Evolutionary conservation across 2,888 invertebrate genomes (phyloP), one percentile per base, ranked within the genome.

Genomic region (Drosophila planitibia): DNA sequence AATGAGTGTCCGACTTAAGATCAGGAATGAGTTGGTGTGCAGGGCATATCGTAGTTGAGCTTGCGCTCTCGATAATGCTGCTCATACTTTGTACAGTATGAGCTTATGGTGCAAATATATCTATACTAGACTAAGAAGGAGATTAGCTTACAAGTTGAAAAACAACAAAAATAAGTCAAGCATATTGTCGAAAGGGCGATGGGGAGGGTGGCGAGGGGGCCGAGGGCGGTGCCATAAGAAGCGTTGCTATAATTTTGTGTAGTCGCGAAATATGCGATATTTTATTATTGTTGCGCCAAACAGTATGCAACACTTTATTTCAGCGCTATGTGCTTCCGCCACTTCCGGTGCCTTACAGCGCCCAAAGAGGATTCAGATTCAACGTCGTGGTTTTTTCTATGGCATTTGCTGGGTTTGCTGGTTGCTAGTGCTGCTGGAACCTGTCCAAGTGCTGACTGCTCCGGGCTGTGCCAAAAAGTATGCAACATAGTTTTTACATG

Each of bases 301-400:
- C 86, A 87, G 89, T 86, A 89, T 86, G 87, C 86, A 87, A 85
- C 87, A 87, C 89, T 89, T 86, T 87, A 85, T 89, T 85, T 82
- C 82, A 82, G 79, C 83, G 85, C 83, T 68, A 75, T 85, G 75
- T 66, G 79, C 81, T 83, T 83, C 83, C 83, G 83, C 60, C 69
- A 47, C 74, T 79, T 79, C 76, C 79, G 65, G 67, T 59, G 70
- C 77, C 64, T 59, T 57, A 12, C 62, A 76, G 74, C 66, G 39
- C 54, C 35, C 59, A 69, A 72, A 67, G 70, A 30, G 25, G 66
- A 47, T 47, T 47, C 25, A 25, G 55, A 61, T 64, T 60, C 79
- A 57, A 76, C 79, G 63, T 16, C 16, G 47, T 47, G 14, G 63
- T 70, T 73, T 79, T 79, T 61, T 47, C 9, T 67, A 63, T 66